Evolutionary conservation across 2,888 invertebrate genomes (phyloP).

Genomic region (Eustalomyia histrio): DNA sequence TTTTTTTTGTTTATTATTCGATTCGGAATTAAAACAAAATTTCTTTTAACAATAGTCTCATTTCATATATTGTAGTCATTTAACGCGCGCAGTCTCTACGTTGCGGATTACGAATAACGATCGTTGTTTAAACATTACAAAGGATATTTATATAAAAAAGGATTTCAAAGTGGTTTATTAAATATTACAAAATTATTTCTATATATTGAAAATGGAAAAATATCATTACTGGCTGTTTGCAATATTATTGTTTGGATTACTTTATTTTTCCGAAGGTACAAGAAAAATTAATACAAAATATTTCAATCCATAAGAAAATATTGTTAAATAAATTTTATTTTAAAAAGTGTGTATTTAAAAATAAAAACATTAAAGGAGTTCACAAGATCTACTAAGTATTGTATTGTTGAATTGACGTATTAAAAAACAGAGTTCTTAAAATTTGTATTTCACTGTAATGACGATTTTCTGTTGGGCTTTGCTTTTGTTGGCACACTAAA

Average conservation of each 20-base stretch:
- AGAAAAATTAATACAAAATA: neutral
- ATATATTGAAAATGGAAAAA: conserved; percentile 63
- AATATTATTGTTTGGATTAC: conserved; percentile 71
- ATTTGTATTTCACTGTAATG: no score
- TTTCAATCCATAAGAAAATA: neutral
- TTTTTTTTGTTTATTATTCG: conserved; percentile 52
- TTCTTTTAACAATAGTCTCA: conserved; percentile 59
- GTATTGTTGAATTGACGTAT: no score
- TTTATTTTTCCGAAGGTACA: conserved; percentile 78
- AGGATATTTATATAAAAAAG: neutral
- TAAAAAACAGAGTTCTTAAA: no score
- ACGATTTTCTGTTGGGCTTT: no score
- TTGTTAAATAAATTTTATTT: neutral
- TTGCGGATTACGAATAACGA: conserved; percentile 28
- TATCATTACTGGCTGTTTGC: conserved; percentile 68
- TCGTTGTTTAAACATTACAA: neutral
- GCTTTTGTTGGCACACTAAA: no score
- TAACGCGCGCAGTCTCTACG: conserved; percentile 52
- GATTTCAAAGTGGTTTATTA: neutral
- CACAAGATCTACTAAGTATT: no score
- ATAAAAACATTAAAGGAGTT: no score
- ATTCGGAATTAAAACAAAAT: conserved; percentile 33
- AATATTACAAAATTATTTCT: neutral
- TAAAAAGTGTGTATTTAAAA: neutral
- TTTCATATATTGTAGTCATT: conserved; percentile 48